A percentile compares a stretch with the other conserved stretches of the same genome.
These are phyloP conservation scores for Amphiduros pacificus DNA, from an alignment of 2,888 invertebrate genomes.

Conservation along the genomic window DNA sequence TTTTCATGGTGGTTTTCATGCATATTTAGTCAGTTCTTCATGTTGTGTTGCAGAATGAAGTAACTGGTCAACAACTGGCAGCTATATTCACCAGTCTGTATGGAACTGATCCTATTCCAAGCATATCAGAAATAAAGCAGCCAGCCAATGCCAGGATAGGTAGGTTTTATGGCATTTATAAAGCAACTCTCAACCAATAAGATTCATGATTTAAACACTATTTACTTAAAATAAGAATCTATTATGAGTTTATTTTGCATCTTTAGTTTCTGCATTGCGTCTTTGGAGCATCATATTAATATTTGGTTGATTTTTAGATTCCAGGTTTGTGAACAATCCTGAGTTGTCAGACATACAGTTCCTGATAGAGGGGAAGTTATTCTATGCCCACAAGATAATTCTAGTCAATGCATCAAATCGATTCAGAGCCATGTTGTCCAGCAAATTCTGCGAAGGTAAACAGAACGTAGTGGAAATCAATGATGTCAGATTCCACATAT, in stretches of 20 bases:
- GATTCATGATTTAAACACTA: too few relatives aligned
- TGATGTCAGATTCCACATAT: conserved; percentile 88
- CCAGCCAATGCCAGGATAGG: background rate
- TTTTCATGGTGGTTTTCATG: background rate
- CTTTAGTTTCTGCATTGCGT: background rate
- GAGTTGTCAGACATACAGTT: conserved; percentile 91
- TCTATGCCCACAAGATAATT: conserved; percentile 93
- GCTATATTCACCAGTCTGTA: conserved; percentile 89
- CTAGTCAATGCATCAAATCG: conserved; percentile 86
- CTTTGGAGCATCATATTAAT: background rate
- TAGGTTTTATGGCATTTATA: too few relatives aligned
- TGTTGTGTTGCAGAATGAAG: conserved; percentile 68
- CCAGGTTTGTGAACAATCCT: conserved; percentile 91
- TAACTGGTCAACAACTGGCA: conserved; percentile 80
- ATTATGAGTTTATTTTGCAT: too few relatives aligned
- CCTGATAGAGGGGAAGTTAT: conserved; percentile 84
- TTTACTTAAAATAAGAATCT: background rate
- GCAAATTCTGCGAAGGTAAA: conserved; percentile 60
- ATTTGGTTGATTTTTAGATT: conserved; percentile 64
- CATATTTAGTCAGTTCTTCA: background rate
- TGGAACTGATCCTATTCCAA: conserved; percentile 60
- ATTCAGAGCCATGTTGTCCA: conserved; percentile 80
- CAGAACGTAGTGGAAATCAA: conserved; percentile 82
- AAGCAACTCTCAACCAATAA: too few relatives aligned
- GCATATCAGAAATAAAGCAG: background rate